Evolutionary conservation across 2,797 vertebrate species (phyloP), one percentile per base, ranked within the genome.

Genomic region (Orientallactaga sibirica): DNA sequence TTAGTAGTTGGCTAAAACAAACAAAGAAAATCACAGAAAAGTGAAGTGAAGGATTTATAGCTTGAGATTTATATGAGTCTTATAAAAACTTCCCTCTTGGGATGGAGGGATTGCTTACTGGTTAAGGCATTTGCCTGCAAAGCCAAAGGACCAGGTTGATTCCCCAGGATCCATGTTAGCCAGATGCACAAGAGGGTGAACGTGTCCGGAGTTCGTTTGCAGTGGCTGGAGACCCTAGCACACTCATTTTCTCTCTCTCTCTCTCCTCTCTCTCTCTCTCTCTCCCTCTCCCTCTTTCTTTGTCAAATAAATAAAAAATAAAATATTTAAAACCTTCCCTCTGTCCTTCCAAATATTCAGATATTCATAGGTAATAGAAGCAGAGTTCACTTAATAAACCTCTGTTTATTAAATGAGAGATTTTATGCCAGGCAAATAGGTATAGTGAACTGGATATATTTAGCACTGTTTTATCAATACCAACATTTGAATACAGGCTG

Each of bases 401-500:
- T 82, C 9, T 43, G 52, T 67, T 66, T 55, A 92, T 74, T 55
- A 24, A 84, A 64, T 55, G 41, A 52, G 61, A 76, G 37, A 78
- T 88, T 48, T 33, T 79, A 75, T 22, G 24, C 14, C n/a, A 87
- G 43, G 8, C 25, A 80, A 66, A n/a, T 43, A 41, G 37, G 25
- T 92, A 77, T 71, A 64, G 86, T 43, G 24, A 76, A 61, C 33
- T 95, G n/a, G 41, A 62, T 93, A 68, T 41, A 62, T 88, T 55
- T 58, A 9, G 24, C 6, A 78, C 8, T n/a, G 11, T 92, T 90
- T 96, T 93, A 96, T 86, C 94, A 90, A 85, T 92, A 91, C 1
- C 62, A 67, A 37, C 25, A 95, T 94, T 88, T 82, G 70, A 95
- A 19, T 16, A 95, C 91, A 85, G 87, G 79, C 90, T 95, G 95